Percentiles rank a stretch among this genome's conserved stretches.
Evolutionary conservation across 2,113 vertebrate genomes (phyloP).

Genomic region (Perccottus glenii): DNA sequence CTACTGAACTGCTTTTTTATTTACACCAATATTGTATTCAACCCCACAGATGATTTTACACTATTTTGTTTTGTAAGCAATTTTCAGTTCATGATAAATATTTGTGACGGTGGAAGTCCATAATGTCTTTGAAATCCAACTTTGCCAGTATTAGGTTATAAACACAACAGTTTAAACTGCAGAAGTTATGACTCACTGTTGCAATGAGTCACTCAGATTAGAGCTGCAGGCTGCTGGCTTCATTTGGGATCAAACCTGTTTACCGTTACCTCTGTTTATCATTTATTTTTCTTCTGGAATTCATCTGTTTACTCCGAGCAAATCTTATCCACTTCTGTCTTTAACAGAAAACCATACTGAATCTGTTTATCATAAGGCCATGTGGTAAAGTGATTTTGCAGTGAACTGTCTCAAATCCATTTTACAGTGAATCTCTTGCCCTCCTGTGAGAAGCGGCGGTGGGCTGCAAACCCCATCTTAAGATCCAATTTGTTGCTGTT

Average conservation of each 20-base stretch:
- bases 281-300: conserved; percentile 64
- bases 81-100: conserved; percentile 44
- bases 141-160: conserved; percentile 51
- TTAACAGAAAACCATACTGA: conserved; percentile 46
- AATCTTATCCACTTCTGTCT: conserved; percentile 58
- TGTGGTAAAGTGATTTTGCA: conserved; percentile 40
- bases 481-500: conserved; percentile 44
- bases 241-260: conserved; percentile 48
- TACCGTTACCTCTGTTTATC: conserved; percentile 56
- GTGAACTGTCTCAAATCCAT: conserved; percentile 46
- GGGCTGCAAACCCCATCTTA: conserved; percentile 40
- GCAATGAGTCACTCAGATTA: conserved; percentile 48
- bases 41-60: conserved; percentile 2
- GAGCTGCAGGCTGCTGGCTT: conserved; percentile 41
- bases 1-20: conserved; percentile 1
- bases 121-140: conserved; percentile 43
- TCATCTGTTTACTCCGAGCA: conserved; percentile 55
- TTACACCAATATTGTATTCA: conserved; percentile 6
- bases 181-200: conserved; percentile 54
- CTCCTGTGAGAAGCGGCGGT: conserved; percentile 29
- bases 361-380: conserved; percentile 52
- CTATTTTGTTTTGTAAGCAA: conserved; percentile 11
- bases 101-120: conserved; percentile 49
- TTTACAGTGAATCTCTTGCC: conserved; percentile 38
- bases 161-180: conserved; percentile 38